A percentile compares a stretch with the other conserved stretches of the same genome.
phyloP scores from a whole-genome alignment of 1,140 invertebrate genomes.

The Wiebesia pumilae region DNA sequence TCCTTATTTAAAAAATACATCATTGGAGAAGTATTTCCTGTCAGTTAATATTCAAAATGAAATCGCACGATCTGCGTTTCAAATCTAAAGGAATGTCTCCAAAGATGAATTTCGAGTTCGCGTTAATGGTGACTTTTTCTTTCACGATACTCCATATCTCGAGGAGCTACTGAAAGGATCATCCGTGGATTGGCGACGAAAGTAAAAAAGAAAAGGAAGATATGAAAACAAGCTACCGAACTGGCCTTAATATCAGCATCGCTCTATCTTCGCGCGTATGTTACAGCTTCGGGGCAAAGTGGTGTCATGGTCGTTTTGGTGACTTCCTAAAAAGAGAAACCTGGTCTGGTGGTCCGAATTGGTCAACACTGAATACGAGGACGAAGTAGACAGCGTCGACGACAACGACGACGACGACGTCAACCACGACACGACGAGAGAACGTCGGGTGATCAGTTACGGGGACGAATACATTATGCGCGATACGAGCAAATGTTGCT shows the following conservation, averaged over 20 bases:
- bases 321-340: conserved; percentile 51
- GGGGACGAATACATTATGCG: conserved; percentile 51
- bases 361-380: conserved; percentile 8
- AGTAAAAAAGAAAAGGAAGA: conserved; percentile 13
- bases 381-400: background rate
- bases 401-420: background rate
- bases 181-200: background rate
- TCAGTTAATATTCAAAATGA: background rate
- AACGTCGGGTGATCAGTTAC: conserved; percentile 51
- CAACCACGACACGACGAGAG: background rate
- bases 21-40: background rate
- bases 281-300: conserved; percentile 1
- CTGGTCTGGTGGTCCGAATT: conserved; percentile 45
- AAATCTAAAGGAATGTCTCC: conserved; percentile 24
- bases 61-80: conserved; percentile 24
- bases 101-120: conserved; percentile 44
- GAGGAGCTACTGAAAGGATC: conserved; percentile 50
- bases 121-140: conserved; percentile 43
- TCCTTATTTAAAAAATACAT: background rate
- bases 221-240: conserved; percentile 53
- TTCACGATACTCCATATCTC: conserved; percentile 14
- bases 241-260: conserved; percentile 46
- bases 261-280: conserved; percentile 29
- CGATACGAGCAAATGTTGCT: conserved; percentile 40
- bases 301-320: conserved; percentile 19